These are phyloP conservation scores for Rhyacophila evoluta DNA, from an alignment of 2,888 invertebrate species.

Conservation along the genomic window DNA sequence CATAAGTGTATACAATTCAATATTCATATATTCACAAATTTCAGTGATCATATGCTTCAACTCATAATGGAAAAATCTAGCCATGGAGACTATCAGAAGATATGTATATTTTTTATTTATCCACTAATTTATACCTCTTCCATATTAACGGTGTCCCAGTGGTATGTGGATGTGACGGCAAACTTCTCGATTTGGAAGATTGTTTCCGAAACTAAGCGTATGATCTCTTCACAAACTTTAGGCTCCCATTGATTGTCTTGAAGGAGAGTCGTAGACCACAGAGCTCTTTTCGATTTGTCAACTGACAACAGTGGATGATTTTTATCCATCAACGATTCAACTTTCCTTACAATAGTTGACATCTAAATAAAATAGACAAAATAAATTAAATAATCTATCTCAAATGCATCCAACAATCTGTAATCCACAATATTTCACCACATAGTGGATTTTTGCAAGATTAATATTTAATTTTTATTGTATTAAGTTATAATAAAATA, in stretches of 20 bases:
- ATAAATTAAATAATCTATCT: background rate
- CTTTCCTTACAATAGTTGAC: slow-evolving; percentile 23
- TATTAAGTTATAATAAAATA: no score
- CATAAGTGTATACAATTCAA: no score
- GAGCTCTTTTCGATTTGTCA: background rate
- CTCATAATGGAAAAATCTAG: no score
- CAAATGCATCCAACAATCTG: no score
- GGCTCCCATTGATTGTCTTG: slow-evolving; percentile 34
- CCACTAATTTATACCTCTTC: slow-evolving; percentile 28
- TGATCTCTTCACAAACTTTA: background rate
- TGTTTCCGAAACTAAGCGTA: slow-evolving; percentile 1
- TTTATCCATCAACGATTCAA: background rate
- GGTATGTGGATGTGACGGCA: background rate
- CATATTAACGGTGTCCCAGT: slow-evolving; percentile 23
- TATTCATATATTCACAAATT: no score
- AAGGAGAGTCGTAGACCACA: slow-evolving; percentile 31
- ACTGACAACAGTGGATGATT: slow-evolving; percentile 35
- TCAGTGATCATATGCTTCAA: no score
- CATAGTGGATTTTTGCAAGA: no score
- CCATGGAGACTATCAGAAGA: no score
- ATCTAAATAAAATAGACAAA: background rate
- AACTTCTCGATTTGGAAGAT: slow-evolving; percentile 28
- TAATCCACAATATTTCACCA: no score
- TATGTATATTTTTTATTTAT: no score
- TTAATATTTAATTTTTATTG: no score